These are phyloP conservation scores for Nymphalis io DNA, from an alignment of 1,140 invertebrate genomes.

Conservation along the genomic window DNA sequence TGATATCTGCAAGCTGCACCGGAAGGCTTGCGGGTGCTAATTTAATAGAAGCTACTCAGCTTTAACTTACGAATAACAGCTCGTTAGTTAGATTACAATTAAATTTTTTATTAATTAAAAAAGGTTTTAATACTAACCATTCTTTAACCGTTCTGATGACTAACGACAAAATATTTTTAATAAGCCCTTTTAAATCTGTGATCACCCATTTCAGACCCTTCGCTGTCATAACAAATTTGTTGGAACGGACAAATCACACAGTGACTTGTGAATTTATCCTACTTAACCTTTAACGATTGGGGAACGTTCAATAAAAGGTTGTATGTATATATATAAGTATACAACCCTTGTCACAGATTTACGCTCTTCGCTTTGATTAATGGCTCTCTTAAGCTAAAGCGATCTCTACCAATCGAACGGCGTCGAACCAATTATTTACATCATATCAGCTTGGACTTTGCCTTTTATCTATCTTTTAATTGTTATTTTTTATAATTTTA, in stretches of 20 bases:
- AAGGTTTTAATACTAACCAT: no score
- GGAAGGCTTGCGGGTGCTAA: no score
- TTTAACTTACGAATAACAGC: no score
- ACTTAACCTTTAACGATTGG: slow-evolving; percentile 12
- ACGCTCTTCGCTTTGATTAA: not conserved
- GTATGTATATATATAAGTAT: not conserved
- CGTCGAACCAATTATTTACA: not conserved
- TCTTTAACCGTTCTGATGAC: no score
- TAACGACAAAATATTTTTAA: not conserved
- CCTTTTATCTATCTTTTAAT: no score
- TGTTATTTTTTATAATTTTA: no score
- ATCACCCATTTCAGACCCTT: not conserved
- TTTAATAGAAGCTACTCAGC: no score
- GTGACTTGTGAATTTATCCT: not conserved
- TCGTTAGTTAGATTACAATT: no score
- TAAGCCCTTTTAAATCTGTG: not conserved
- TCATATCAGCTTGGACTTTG: no score
- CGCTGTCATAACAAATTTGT: slow-evolving; percentile 1
- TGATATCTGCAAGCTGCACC: no score
- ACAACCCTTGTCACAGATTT: not conserved
- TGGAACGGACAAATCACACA: not conserved
- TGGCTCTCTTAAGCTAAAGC: not conserved
- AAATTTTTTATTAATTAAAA: no score
- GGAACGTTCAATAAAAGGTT: not conserved
- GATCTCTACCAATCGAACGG: not conserved